phyloP scores from a whole-genome alignment of 2,113 vertebrate genomes.

The Oryzias javanicus region DNA sequence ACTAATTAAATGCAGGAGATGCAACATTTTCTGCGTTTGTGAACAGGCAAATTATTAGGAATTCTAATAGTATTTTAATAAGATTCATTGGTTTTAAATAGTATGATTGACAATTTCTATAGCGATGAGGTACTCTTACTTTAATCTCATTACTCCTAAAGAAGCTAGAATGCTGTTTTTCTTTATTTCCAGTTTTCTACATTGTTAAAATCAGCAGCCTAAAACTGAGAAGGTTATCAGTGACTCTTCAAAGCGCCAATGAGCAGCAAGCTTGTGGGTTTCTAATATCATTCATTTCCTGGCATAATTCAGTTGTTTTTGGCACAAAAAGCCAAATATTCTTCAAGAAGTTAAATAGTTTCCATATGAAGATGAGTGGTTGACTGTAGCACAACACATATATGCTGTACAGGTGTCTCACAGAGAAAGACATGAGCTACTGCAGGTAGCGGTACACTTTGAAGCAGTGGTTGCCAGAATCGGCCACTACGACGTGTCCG shows the following conservation, averaged over 20 bases:
- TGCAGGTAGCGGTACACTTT: slow-evolving; percentile 97
- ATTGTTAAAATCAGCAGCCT: slow-evolving; percentile 18
- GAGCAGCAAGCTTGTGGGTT: slow-evolving; percentile 16
- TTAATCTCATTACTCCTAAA: slow-evolving; percentile 1
- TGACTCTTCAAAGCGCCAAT: slow-evolving; percentile 25
- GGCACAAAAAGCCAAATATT: background rate
- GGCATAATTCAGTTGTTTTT: background rate
- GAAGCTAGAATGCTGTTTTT: slow-evolving; percentile 9
- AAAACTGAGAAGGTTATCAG: slow-evolving; percentile 3
- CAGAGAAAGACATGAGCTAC: slow-evolving; percentile 60
- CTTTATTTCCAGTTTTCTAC: slow-evolving; percentile 38
- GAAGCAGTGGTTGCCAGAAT: slow-evolving; percentile 98
- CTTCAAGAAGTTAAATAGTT: slow-evolving; percentile 37
- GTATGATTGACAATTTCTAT: slow-evolving; percentile 9
- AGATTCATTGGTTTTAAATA: slow-evolving; percentile 25
- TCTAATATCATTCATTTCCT: slow-evolving; percentile 7
- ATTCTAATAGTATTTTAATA: slow-evolving; percentile 18
- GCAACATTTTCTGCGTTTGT: slow-evolving; percentile 2
- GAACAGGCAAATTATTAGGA: slow-evolving; percentile 45
- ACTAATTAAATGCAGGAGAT: slow-evolving; percentile 18
- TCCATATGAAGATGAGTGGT: slow-evolving; percentile 16
- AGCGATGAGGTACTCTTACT: slow-evolving; percentile 16
- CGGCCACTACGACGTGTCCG: slow-evolving; percentile 94
- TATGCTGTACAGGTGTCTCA: background rate
- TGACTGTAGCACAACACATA: background rate